A percentile compares a stretch with the other conserved stretches of the same genome.
Conservation (phyloP, 2,113 vertebrate species). For the Myotis yumanensis region DNA sequence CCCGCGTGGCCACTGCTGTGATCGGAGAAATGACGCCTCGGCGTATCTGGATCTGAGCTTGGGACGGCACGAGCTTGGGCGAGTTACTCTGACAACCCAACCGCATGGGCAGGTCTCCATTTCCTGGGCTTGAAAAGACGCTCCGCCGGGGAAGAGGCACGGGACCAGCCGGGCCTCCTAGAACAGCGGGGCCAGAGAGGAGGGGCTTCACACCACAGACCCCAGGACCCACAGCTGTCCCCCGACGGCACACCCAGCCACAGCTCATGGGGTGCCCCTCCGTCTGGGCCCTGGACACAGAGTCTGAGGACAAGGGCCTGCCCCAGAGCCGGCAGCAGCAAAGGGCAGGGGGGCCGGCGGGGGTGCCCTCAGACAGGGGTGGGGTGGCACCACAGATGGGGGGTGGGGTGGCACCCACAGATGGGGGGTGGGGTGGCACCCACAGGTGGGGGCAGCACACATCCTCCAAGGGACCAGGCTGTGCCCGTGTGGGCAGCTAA, state of each 20-base stretch:
- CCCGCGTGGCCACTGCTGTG: not conserved
- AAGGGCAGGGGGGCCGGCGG: not conserved
- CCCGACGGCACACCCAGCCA: not conserved
- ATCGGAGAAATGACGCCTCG: not conserved
- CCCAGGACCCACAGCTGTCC: not conserved
- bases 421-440: not conserved
- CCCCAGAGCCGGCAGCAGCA: too few relatives aligned
- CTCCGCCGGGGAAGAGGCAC: not conserved
- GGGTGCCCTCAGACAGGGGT: not conserved
- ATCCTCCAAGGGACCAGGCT: not conserved
- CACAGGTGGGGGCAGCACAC: not conserved
- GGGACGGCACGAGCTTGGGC: not conserved
- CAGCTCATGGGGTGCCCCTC: not conserved
- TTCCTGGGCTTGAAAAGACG: not conserved
- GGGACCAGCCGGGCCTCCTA: not conserved
- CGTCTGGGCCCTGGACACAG: accelerated
- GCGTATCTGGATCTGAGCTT: not conserved
- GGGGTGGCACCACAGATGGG: too few relatives aligned
- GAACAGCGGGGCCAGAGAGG: not conserved
- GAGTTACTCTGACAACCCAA: constrained; percentile 17
- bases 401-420: not conserved
- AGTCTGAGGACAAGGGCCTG: too few relatives aligned
- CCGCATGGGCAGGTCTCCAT: not conserved
- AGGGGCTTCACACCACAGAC: not conserved
- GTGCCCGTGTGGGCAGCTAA: not conserved